A percentile compares a stretch with the other conserved stretches of the same genome.
These are phyloP conservation scores for Lates japonicus DNA, from an alignment of 2,797 vertebrate species.

Conservation along the genomic window DNA sequence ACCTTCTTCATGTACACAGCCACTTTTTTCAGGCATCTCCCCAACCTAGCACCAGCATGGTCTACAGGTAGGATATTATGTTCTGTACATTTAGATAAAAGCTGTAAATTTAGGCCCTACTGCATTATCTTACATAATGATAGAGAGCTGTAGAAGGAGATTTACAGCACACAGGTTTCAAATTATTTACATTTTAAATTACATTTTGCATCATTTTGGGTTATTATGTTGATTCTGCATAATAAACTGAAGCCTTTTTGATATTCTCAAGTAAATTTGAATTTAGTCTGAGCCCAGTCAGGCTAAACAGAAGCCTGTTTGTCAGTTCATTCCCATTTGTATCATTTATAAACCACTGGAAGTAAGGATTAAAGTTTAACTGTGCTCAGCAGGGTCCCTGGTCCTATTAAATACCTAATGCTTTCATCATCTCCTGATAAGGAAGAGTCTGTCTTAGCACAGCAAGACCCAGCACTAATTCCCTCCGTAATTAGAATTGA, in stretches of 20 bases:
- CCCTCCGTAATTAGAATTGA: constrained; percentile 52
- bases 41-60: constrained; percentile 62
- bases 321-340: constrained; percentile 21
- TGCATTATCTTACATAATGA: not conserved
- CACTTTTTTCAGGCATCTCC: constrained; percentile 51
- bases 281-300: not conserved
- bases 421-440: constrained; percentile 63
- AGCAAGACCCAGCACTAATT: constrained; percentile 55
- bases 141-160: not conserved
- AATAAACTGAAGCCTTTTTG: not conserved
- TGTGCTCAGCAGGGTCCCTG: constrained; percentile 47
- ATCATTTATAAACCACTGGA: constrained; percentile 49
- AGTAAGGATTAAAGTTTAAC: constrained; percentile 58
- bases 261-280: not conserved
- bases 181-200: not conserved
- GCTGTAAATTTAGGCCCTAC: not conserved
- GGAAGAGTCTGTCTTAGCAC: constrained; percentile 35
- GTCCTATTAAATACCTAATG: constrained; percentile 56
- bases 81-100: constrained; percentile 2
- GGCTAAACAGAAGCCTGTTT: constrained; percentile 30
- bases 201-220: not conserved
- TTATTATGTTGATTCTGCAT: not conserved
- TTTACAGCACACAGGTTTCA: not conserved
- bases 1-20: constrained; percentile 56
- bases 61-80: constrained; percentile 76